Base-by-base conservation (phyloP, 1,140 invertebrate species). In the Listronotus oregonensis region DNA sequence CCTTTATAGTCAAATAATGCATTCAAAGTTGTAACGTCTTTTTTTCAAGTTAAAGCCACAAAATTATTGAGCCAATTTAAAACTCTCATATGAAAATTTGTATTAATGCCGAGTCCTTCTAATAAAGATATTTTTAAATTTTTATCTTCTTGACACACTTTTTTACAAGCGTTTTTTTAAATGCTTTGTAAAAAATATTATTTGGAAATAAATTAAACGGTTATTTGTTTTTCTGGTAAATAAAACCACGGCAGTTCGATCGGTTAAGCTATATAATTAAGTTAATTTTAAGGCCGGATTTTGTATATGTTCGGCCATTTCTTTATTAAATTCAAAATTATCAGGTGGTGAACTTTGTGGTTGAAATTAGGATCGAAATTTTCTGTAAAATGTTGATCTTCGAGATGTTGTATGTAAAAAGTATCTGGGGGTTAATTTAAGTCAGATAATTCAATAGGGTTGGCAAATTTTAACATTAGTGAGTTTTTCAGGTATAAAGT, bases 1-100 rank as follows among this genome's bases (percentile, higher is more conserved):
- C 4, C 17, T 40, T 39, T 18, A 39, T 56, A 56, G 27, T 37
- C 15, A 11, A 56, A 1, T 0, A 56, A n/a, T 15, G 52, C 32
- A 18, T 56, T 37, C 3, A 18, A 1, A 1, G 1, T 11, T 37
- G 3, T 40, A 8, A 56, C 3, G 12, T 56, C 52, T 18, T 55
- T 56, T 27, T 1, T 10, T 1, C 52, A 31, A 1, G 39, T 56
- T 14, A 56, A 15, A 11, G 39, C 52, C 3, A 39, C 52, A 56
- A 56, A 56, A 21, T 39, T 11, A 43, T 57, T 43, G 12, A 43
- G 55, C 37, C 55, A 57, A 27, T 57, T 57, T 27, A 57, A 21
- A 14, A 43, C 27, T 42, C 39, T 18, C 1, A 57, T 8, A 43
- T 57, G 5, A 11, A 57, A 11, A 14, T 18, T 8, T n/a, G 43